These are phyloP conservation scores for Andrena marginata DNA, from an alignment of 2,888 invertebrate genomes.

Conservation along the genomic window DNA sequence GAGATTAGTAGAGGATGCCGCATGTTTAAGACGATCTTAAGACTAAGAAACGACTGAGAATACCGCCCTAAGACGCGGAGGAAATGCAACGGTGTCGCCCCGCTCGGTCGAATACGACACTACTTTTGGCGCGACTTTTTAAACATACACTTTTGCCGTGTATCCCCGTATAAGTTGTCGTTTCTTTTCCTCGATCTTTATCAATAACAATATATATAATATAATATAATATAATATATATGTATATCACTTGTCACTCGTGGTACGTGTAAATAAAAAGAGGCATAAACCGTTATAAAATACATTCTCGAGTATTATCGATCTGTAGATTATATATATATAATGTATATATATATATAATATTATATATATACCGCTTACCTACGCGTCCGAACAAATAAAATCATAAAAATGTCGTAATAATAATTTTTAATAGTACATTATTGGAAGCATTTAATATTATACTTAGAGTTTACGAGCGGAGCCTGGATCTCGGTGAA, in stretches of 20 bases:
- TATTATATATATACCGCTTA: slow-evolving; percentile 71
- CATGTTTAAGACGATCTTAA: too few species aligned
- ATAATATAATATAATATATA: slow-evolving; percentile 64
- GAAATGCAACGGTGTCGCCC: slow-evolving; percentile 70
- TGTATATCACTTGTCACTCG: slow-evolving; percentile 84
- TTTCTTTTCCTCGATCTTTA: slow-evolving; percentile 47
- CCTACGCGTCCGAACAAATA: slow-evolving; percentile 78
- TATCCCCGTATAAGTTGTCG: slow-evolving; percentile 50
- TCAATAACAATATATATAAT: slow-evolving; percentile 66
- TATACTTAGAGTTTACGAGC: slow-evolving; percentile 76
- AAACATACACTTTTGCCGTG: slow-evolving; percentile 34
- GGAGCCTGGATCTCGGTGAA: slow-evolving; percentile 74
- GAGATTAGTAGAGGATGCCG: too few species aligned
- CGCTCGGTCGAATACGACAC: slow-evolving; percentile 54
- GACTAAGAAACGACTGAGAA: too few species aligned
- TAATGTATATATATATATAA: slow-evolving; percentile 51
- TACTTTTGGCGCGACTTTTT: slow-evolving; percentile 28
- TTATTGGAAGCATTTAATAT: slow-evolving; percentile 84
- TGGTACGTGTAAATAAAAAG: slow-evolving; percentile 84
- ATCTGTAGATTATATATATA: slow-evolving; percentile 74
- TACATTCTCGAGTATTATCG: slow-evolving; percentile 84
- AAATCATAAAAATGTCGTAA: slow-evolving; percentile 81
- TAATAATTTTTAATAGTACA: slow-evolving; percentile 79
- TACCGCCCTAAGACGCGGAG: slow-evolving; percentile 62
- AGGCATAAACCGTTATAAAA: slow-evolving; percentile 85